A percentile compares a stretch with the other conserved stretches of the same genome.
Conservation (phyloP, 2,113 vertebrate species). For the Setophaga petechia region DNA sequence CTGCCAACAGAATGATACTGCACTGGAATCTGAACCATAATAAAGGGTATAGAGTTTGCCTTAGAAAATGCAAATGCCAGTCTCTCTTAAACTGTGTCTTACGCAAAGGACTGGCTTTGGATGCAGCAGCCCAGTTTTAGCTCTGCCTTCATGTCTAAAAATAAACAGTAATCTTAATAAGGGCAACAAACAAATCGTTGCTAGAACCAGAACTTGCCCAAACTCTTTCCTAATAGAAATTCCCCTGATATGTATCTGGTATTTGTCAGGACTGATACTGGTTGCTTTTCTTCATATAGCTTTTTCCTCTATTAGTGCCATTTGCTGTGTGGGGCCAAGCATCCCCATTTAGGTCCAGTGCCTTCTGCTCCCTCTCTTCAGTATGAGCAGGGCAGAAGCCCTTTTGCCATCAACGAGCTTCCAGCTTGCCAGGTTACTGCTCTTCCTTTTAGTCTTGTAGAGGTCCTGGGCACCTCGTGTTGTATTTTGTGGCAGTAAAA, state of each 20-base stretch:
- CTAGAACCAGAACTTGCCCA: neutral
- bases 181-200: neutral
- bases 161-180: neutral
- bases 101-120: neutral
- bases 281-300: neutral
- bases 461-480: neutral
- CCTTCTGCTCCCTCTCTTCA: neutral
- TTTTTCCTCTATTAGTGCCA: neutral
- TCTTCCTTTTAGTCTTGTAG: neutral
- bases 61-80: neutral
- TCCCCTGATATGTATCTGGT: neutral
- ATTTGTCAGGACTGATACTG: neutral
- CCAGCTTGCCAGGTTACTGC: neutral
- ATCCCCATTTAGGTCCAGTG: neutral
- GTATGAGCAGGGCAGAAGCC: neutral
- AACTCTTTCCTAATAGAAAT: neutral
- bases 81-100: neutral
- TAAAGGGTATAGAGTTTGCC: neutral
- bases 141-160: slow-evolving; percentile 15
- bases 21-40: neutral
- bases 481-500: neutral
- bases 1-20: neutral
- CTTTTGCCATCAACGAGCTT: neutral
- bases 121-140: neutral
- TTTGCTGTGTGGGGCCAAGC: neutral